These are phyloP conservation scores for Leiothrix lutea DNA, from an alignment of 2,113 vertebrate genomes.

Conservation along the genomic window DNA sequence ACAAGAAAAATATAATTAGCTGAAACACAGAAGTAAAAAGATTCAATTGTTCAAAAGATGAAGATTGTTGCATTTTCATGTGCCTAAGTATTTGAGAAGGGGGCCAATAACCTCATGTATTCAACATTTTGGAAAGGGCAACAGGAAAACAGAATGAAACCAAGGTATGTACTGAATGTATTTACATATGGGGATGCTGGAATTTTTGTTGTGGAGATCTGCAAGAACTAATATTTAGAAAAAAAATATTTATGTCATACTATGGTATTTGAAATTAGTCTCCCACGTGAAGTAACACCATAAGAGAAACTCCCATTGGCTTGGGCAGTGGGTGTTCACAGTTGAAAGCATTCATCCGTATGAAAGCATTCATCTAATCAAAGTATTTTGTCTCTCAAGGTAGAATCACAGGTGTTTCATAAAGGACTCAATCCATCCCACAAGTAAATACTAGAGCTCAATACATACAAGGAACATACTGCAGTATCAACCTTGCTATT, in stretches of 20 bases:
- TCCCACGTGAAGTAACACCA: accelerated
- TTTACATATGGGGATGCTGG: background rate
- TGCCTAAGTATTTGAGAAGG: background rate
- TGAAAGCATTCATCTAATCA: background rate
- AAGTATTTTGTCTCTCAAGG: background rate
- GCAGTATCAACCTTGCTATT: background rate
- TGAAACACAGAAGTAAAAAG: background rate
- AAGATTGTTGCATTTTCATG: background rate
- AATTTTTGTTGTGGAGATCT: background rate
- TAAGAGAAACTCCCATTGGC: background rate
- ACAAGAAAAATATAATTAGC: background rate
- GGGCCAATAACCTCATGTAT: background rate
- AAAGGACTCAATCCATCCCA: background rate
- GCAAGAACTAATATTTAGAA: background rate
- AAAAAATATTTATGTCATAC: background rate
- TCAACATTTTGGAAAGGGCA: background rate
- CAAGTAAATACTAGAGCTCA: background rate
- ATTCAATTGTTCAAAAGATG: background rate
- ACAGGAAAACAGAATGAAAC: background rate
- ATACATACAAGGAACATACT: background rate
- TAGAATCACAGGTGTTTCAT: background rate
- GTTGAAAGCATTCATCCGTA: too few species aligned
- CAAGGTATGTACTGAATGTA: background rate
- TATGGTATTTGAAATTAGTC: background rate
- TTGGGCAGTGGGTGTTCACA: background rate